Evolutionary conservation across 2,797 vertebrate species (phyloP).

Genomic region (Rhincodon typus): DNA sequence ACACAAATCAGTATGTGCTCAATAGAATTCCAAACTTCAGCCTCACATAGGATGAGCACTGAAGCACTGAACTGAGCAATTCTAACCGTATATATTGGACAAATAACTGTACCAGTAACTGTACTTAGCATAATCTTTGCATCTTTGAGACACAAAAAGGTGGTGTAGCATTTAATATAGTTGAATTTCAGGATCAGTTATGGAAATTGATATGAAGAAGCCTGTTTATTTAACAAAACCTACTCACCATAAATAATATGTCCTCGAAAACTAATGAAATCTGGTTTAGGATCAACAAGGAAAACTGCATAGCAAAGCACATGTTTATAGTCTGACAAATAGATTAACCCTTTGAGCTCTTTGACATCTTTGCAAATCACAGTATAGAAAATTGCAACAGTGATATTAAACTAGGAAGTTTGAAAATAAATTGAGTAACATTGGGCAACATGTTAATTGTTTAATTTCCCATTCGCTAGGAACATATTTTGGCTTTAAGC

Average conservation of each 20-base stretch:
- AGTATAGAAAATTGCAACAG: neutral
- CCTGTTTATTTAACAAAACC: neutral
- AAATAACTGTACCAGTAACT: too few relatives aligned
- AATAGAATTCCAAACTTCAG: neutral
- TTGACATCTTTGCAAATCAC: neutral
- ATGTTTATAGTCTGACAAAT: neutral
- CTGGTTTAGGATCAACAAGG: neutral
- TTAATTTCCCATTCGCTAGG: neutral
- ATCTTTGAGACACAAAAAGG: neutral
- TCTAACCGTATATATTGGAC: neutral
- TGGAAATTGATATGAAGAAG: neutral
- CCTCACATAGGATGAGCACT: neutral
- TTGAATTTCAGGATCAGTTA: neutral
- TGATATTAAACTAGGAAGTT: neutral
- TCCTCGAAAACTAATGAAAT: neutral
- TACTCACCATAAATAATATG: neutral
- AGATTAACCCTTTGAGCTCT: neutral
- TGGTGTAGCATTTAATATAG: neutral
- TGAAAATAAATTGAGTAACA: neutral
- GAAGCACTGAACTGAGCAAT: neutral
- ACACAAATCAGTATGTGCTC: neutral
- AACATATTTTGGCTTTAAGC: neutral
- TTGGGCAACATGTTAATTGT: neutral
- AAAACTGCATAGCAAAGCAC: neutral
- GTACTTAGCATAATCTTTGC: neutral